phyloP scores from a whole-genome alignment of 2,888 invertebrate species.

The Cosmorhoe ocellata region DNA sequence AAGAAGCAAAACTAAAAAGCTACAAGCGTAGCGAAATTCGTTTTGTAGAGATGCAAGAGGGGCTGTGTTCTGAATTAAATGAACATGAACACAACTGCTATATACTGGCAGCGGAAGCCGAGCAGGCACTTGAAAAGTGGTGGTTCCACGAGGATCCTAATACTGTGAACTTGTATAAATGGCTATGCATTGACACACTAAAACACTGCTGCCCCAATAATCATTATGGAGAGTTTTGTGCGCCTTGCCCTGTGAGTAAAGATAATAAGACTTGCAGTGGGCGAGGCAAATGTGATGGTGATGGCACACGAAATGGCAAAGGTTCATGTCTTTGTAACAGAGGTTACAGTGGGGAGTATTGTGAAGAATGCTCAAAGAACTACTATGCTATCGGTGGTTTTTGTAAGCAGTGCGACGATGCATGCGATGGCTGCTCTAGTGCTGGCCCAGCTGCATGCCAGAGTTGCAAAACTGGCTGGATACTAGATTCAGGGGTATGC shows the following conservation, averaged over 20 bases:
- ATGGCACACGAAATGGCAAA: slow-evolving; percentile 95
- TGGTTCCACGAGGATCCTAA: slow-evolving; percentile 87
- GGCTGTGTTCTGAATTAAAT: slow-evolving; percentile 87
- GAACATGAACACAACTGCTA: slow-evolving; percentile 91
- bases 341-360: slow-evolving; percentile 90
- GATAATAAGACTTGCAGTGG: slow-evolving; percentile 87
- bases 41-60: slow-evolving; percentile 95
- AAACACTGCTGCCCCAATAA: slow-evolving; percentile 92
- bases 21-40: slow-evolving; percentile 95
- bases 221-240: slow-evolving; percentile 91
- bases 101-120: slow-evolving; percentile 89
- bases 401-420: slow-evolving; percentile 89
- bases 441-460: slow-evolving; percentile 85
- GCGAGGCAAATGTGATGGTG: slow-evolving; percentile 91
- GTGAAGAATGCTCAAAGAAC: slow-evolving; percentile 88
- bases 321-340: slow-evolving; percentile 93
- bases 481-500: slow-evolving; percentile 86
- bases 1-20: slow-evolving; percentile 91
- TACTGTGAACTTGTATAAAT: slow-evolving; percentile 68
- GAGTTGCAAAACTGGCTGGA: slow-evolving; percentile 87
- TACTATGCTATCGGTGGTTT: slow-evolving; percentile 86
- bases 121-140: slow-evolving; percentile 92
- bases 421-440: slow-evolving; percentile 90
- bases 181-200: slow-evolving; percentile 90
- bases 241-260: slow-evolving; percentile 83